Percentiles rank a stretch among this genome's conserved stretches.
Conservation (phyloP, 37 sponge, comb jelly and placozoan species). For the Mnemiopsis leidyi region DNA sequence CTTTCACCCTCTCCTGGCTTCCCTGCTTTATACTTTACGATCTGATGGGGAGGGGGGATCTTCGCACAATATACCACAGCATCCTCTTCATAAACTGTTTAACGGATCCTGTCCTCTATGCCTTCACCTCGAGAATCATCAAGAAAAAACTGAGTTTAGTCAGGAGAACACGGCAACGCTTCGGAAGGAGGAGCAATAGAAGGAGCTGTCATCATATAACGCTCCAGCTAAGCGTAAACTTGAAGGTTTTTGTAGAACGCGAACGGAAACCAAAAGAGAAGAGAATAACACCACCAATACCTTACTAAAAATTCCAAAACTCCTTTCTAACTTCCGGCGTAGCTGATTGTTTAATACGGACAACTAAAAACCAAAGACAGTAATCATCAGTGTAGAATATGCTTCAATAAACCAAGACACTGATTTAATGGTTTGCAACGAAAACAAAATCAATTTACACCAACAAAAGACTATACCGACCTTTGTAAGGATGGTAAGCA, state of each 20-base stretch:
- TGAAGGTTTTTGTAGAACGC: background rate
- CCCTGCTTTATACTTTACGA: background rate
- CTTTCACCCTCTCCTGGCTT: constrained; percentile 36
- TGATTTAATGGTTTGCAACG: no score
- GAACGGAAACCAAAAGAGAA: background rate
- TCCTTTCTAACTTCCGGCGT: no score
- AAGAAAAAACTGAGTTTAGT: background rate
- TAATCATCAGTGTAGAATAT: no score
- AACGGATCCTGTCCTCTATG: background rate
- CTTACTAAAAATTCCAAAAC: no score
- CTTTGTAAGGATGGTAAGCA: constrained; percentile 54
- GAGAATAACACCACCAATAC: background rate
- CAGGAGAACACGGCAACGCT: background rate
- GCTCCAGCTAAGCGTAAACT: background rate
- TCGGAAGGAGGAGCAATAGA: background rate
- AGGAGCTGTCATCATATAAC: background rate
- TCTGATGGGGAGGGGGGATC: background rate
- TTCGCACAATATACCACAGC: background rate
- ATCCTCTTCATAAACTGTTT: background rate
- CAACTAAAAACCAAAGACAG: no score
- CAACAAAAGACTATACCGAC: background rate
- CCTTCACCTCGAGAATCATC: background rate
- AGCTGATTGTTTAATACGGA: no score
- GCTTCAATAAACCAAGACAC: no score
- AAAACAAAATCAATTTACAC: no score